Conservation (phyloP, 2,797 vertebrate species). For the Fratercula arctica region DNA sequence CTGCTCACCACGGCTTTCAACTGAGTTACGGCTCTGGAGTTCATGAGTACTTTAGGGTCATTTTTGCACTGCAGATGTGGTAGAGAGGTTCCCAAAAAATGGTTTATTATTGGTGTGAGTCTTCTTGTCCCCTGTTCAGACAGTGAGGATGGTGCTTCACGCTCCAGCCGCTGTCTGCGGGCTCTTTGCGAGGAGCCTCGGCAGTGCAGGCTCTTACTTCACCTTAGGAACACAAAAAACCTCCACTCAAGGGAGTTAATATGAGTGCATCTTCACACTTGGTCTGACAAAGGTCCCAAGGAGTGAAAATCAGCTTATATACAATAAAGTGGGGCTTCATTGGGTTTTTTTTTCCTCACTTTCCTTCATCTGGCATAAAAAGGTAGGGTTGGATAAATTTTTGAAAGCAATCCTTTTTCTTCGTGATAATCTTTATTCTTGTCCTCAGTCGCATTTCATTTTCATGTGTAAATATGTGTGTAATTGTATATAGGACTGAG, state of each 20-base stretch:
- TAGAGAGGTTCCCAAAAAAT: not conserved
- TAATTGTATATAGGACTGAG: not conserved
- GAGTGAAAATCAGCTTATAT: not conserved
- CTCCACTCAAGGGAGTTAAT: not conserved
- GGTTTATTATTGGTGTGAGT: not conserved
- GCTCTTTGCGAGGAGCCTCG: rapidly evolving
- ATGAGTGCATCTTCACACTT: no score
- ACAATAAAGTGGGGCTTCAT: rapidly evolving
- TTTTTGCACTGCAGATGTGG: not conserved
- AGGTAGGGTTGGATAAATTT: not conserved
- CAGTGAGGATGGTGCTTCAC: not conserved
- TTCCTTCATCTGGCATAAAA: not conserved
- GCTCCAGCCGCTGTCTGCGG: rapidly evolving
- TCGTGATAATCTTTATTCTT: not conserved
- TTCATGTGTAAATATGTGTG: not conserved
- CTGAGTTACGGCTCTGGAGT: not conserved
- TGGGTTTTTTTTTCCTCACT: rapidly evolving
- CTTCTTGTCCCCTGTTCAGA: not conserved
- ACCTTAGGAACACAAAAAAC: rapidly evolving
- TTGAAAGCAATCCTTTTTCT: not conserved
- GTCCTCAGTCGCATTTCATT: not conserved
- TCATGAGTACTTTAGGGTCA: not conserved
- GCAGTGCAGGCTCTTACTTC: rapidly evolving
- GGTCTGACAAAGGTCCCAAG: not conserved
- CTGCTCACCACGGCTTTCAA: rapidly evolving